These are phyloP conservation scores for Zeugodacus cucurbitae DNA, from an alignment of 1,140 invertebrate genomes.

Conservation along the genomic window DNA sequence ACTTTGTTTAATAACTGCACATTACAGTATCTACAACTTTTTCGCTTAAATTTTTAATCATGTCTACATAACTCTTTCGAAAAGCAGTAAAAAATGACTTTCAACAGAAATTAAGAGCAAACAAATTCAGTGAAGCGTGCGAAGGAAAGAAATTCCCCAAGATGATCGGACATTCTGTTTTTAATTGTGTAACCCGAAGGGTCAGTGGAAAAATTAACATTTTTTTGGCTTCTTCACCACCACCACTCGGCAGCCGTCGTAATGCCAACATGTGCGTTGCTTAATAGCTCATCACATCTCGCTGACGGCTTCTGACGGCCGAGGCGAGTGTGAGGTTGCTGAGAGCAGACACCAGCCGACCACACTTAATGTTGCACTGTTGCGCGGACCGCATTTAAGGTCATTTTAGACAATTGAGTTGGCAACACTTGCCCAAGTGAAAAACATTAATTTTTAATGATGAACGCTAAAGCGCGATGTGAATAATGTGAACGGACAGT, in stretches of 20 bases:
- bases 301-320: not conserved
- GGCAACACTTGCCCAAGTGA: conserved; percentile 19
- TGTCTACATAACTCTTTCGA: too few relatives aligned
- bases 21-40: not conserved
- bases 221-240: not conserved
- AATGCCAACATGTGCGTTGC: not conserved
- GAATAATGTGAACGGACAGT: not conserved
- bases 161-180: conserved; percentile 8
- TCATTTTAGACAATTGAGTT: conserved; percentile 32
- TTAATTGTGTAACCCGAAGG: conserved; percentile 2
- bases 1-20: not conserved
- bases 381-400: not conserved
- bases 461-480: not conserved
- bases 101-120: not conserved
- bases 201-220: conserved; percentile 3
- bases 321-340: not conserved
- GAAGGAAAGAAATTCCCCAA: not conserved
- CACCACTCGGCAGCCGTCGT: too few relatives aligned
- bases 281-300: conserved; percentile 17
- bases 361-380: not conserved
- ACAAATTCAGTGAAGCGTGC: not conserved
- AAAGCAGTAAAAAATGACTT: too few relatives aligned
- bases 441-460: conserved; percentile 39
- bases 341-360: not conserved
- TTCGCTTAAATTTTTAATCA: too few relatives aligned